These are phyloP conservation scores for Mionectes olivaceus DNA, from an alignment of 2,797 vertebrate genomes.

Conservation along the genomic window DNA sequence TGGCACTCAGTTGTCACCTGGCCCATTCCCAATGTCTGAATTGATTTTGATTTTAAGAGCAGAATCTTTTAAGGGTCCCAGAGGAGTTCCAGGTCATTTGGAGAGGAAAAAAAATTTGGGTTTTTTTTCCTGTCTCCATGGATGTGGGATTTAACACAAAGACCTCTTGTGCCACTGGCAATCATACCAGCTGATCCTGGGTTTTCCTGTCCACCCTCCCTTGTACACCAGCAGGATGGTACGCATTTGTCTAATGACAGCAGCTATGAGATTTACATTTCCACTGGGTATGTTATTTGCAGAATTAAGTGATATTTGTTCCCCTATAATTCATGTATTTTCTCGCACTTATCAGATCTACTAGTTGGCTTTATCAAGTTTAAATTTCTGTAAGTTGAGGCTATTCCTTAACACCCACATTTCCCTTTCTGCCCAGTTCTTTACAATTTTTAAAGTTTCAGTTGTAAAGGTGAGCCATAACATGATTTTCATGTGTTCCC, in stretches of 20 bases:
- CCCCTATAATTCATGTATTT: neutral
- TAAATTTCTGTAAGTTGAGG: neutral
- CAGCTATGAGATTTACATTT: neutral
- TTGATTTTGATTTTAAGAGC: neutral
- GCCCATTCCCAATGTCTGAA: neutral
- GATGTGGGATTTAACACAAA: neutral
- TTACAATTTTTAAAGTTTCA: neutral
- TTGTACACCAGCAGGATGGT: neutral
- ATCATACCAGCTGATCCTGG: neutral
- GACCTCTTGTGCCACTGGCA: neutral
- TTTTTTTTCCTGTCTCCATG: neutral
- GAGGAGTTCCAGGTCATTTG: neutral
- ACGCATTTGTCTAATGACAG: neutral
- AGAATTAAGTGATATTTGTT: neutral
- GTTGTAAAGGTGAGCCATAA: neutral
- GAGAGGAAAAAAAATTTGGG: neutral
- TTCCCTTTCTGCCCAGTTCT: neutral
- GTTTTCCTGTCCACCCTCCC: neutral
- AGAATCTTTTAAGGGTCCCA: neutral
- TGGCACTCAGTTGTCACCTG: neutral
- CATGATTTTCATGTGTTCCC: neutral
- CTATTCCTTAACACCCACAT: neutral
- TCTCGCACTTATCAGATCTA: neutral
- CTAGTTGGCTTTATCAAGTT: neutral
- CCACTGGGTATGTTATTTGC: neutral